phyloP scores from a whole-genome alignment of 2,797 vertebrate species.

The Acanthurus tractus region DNA sequence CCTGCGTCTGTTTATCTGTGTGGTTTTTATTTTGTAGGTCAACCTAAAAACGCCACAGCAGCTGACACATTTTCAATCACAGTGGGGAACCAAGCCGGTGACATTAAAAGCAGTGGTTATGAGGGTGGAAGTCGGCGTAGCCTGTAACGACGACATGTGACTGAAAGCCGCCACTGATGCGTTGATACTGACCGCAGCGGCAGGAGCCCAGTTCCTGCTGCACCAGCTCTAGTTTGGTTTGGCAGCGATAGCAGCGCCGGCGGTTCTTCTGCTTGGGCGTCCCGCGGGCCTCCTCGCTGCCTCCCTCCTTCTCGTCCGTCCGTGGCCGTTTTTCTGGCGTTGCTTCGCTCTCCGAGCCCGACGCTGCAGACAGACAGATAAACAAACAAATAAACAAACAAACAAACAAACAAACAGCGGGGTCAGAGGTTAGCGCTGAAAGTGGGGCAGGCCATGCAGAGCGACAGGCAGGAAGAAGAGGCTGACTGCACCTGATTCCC shows the following conservation, averaged over 20 bases:
- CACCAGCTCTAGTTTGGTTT: conserved; percentile 97
- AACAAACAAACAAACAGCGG: background rate
- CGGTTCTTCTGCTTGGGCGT: conserved; percentile 97
- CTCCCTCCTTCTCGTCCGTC: conserved; percentile 86
- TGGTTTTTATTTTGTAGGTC: background rate
- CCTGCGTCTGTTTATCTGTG: background rate
- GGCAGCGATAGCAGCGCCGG: conserved; percentile 97
- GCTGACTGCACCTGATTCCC: conserved; percentile 88
- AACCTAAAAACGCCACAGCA: background rate
- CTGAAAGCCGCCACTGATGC: background rate
- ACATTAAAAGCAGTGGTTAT: background rate
- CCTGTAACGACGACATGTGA: background rate
- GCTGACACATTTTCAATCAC: background rate
- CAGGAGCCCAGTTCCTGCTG: conserved; percentile 97
- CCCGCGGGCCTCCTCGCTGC: conserved; percentile 85
- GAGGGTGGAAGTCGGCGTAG: background rate
- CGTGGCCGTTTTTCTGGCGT: conserved; percentile 94
- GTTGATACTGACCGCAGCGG: conserved; percentile 90
- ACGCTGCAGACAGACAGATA: conserved; percentile 80
- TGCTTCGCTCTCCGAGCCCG: conserved; percentile 91
- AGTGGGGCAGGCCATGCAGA: background rate
- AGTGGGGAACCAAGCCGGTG: background rate
- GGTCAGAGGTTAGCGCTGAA: background rate
- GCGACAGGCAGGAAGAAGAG: background rate
- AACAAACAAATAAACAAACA: no score